phyloP scores from a whole-genome alignment of 1,140 invertebrate genomes.

The Elymnias hypermnestra region DNA sequence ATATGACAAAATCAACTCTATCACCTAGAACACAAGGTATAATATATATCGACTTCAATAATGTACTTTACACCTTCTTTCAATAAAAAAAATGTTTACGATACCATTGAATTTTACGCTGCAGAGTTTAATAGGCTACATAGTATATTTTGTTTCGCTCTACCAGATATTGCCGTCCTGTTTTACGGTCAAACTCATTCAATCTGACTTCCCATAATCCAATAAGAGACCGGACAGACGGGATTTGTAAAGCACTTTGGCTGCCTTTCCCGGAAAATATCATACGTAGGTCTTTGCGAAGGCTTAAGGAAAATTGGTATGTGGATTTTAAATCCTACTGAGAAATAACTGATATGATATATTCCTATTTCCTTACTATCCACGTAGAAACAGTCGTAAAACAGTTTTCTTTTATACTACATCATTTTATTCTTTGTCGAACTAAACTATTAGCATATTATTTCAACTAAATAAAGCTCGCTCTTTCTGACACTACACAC shows the following conservation, averaged over 20 bases:
- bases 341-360: no score
- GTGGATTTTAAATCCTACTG: slow-evolving; percentile 9
- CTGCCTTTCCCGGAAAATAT: slow-evolving; percentile 42
- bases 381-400: no score
- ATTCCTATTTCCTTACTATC: no score
- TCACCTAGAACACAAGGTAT: no score
- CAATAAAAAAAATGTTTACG: slow-evolving; percentile 55
- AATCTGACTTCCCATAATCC: slow-evolving; percentile 58
- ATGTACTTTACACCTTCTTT: slow-evolving; percentile 31
- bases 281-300: slow-evolving; percentile 31
- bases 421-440: no score
- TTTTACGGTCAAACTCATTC: slow-evolving; percentile 46
- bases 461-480: no score
- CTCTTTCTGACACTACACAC: no score
- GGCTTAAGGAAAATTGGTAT: slow-evolving; percentile 47
- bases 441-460: no score
- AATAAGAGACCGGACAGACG: slow-evolving; percentile 45
- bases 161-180: slow-evolving; percentile 32
- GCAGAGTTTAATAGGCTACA: slow-evolving; percentile 46
- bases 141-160: slow-evolving; percentile 31
- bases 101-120: slow-evolving; percentile 67
- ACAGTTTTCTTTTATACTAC: no score
- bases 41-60: no score
- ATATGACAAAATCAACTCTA: slow-evolving; percentile 29
- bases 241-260: slow-evolving; percentile 49